Conservation (phyloP, 2,113 vertebrate species). For the Bubo blakistoni region DNA sequence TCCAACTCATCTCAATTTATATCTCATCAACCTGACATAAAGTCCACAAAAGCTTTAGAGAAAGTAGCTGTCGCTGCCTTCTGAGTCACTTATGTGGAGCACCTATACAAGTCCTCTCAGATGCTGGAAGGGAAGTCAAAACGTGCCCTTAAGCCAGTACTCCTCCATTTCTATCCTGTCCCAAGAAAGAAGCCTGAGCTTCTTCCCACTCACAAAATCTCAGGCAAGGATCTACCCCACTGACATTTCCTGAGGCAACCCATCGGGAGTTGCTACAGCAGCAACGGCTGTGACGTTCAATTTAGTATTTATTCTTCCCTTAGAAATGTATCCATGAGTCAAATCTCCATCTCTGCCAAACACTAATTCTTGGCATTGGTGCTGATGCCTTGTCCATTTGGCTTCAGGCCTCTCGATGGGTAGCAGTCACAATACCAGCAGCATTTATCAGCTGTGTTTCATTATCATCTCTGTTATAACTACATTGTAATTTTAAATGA, state of each 20-base stretch:
- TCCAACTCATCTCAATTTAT: neutral
- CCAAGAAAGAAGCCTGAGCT: neutral
- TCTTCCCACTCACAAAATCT: neutral
- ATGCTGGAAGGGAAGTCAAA: neutral
- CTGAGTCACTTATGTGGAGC: accelerated
- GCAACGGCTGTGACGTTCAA: neutral
- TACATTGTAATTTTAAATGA: neutral
- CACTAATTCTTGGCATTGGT: neutral
- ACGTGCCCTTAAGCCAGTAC: neutral
- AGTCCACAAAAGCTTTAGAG: neutral
- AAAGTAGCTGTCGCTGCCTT: neutral
- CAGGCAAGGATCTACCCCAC: neutral
- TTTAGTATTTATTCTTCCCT: neutral
- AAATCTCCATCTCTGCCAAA: neutral
- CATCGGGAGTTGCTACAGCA: neutral
- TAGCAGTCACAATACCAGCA: neutral
- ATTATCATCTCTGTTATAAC: neutral
- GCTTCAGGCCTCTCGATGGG: neutral
- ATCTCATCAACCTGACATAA: neutral
- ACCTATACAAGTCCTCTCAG: neutral
- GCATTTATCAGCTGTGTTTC: neutral
- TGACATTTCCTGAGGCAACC: neutral
- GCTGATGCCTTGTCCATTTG: neutral
- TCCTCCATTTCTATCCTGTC: neutral
- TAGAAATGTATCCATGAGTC: neutral